phyloP scores from a whole-genome alignment of 2,113 vertebrate genomes.

The Noctilio leporinus region DNA sequence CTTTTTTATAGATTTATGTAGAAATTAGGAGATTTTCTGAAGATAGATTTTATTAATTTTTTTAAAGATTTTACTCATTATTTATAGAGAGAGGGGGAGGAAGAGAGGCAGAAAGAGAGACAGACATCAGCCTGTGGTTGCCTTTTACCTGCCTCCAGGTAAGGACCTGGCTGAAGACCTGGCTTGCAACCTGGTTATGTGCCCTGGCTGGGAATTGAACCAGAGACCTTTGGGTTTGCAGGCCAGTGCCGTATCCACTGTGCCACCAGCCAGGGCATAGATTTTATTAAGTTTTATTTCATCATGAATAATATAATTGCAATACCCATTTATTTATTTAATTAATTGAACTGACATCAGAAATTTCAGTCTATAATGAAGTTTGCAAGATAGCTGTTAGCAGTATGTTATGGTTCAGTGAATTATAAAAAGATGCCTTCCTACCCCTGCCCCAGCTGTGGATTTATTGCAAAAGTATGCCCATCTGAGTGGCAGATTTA shows the following conservation, averaged over 20 bases:
- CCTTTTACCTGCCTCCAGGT: too few species aligned
- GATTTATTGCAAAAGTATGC: not conserved
- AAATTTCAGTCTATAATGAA: not conserved
- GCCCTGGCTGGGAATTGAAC: too few species aligned
- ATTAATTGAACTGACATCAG: not conserved
- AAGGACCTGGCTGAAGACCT: too few species aligned
- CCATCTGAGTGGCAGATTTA: not conserved
- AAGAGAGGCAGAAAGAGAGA: too few species aligned
- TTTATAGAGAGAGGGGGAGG: too few species aligned
- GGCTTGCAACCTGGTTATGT: too few species aligned
- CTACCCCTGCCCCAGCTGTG: rapidly evolving
- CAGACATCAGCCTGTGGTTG: too few species aligned
- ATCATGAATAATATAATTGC: not conserved
- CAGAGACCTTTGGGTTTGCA: too few species aligned
- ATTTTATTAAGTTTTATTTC: not conserved
- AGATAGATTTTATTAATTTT: not conserved
- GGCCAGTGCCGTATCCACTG: too few species aligned
- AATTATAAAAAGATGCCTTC: not conserved
- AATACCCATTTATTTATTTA: not conserved
- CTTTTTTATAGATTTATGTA: not conserved
- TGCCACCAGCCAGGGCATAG: too few species aligned
- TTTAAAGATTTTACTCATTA: too few species aligned
- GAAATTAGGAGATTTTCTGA: not conserved
- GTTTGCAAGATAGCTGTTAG: not conserved
- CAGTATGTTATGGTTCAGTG: not conserved